Evolutionary conservation across 2,888 invertebrate genomes (phyloP).

Genomic region (Mimumesa dahlbomi): DNA sequence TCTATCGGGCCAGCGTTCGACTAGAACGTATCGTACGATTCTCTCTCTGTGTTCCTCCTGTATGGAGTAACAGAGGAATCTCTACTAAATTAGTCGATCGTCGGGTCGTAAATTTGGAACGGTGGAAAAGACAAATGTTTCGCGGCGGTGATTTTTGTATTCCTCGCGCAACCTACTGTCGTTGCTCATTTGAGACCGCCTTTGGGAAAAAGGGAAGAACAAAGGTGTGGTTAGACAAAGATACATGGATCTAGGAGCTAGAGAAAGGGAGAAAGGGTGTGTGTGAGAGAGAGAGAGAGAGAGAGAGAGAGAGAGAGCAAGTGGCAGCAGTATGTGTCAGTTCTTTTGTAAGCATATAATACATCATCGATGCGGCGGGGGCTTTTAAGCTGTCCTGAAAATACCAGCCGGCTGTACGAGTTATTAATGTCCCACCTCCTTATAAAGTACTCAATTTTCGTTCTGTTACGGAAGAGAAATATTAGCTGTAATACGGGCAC

Average conservation of each 20-base stretch:
- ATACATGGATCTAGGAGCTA: background rate
- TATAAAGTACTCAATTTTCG: conserved; percentile 74
- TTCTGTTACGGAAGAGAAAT: conserved; percentile 67
- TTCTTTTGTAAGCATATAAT: conserved; percentile 59
- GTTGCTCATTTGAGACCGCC: background rate
- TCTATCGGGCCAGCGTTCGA: conserved; percentile 32
- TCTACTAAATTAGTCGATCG: background rate
- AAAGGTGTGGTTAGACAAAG: background rate
- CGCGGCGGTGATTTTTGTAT: background rate
- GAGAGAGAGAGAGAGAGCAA: conserved; percentile 10
- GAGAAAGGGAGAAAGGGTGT: background rate
- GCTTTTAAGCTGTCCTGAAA: conserved; percentile 61
- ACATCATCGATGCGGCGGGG: conserved; percentile 63
- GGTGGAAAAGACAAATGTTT: too few relatives aligned
- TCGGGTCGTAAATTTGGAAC: background rate
- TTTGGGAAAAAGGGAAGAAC: background rate
- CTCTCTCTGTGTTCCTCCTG: background rate
- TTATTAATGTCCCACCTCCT: conserved; percentile 72
- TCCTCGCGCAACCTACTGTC: background rate
- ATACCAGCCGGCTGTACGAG: conserved; percentile 59
- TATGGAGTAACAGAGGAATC: background rate
- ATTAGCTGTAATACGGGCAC: conserved; percentile 69
- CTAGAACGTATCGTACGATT: conserved; percentile 1
- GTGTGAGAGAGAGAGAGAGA: background rate
- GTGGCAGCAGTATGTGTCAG: conserved; percentile 55